Base-by-base conservation (phyloP, 1,140 invertebrate species). In the Cydia fagiglandana region DNA sequence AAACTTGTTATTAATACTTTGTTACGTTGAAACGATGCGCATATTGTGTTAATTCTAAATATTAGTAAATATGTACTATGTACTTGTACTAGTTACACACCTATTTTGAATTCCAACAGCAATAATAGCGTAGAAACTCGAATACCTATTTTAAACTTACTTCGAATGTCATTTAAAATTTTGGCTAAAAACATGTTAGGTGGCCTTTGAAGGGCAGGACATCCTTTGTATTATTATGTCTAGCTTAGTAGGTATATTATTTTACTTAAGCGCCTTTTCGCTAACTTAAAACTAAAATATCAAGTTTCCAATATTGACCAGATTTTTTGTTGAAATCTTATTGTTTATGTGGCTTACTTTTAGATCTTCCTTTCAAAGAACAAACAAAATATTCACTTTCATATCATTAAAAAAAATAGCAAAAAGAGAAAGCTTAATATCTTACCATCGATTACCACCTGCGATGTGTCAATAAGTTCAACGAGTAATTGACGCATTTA, bases 11-110 rank as follows among this genome's bases (percentile, higher is more conserved):
- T 56, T 4, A 61, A 61, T 61, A 53, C 15, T n/a, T 53, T n/a
- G 4, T n/a, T 5, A 15, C 13, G 45, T 47, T 47, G 34, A 12
- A n/a, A n/a, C 5, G 50, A 53, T 53, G 50, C 50, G 50, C 50
- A 53, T 53, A 53, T 53, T 17, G 50, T 53, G 50, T 53, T 53
- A 53, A 53, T n/a, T 53, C 15, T 53, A 53, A 53, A 53, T 53
- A 34, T 34, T 34, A 34, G 34, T 34, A 34, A 34, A 34, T 34
- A 34, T 34, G 34, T 34, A 5, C 34, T 30, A 30, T 4, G 4
- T 30, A 30, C 4, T 24, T 24, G 4, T 30, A 53, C 50, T 4
- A 53, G 50, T 17, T 61, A 24, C 56, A 61, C 12, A 61, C 20
- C 20, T 4, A 61, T 61, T 10, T 24, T 3, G 20, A 24, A 61